Percentiles rank a stretch among this genome's conserved stretches.
Conservation (phyloP, 2,888 invertebrate species). For the Doris montereyensis region DNA sequence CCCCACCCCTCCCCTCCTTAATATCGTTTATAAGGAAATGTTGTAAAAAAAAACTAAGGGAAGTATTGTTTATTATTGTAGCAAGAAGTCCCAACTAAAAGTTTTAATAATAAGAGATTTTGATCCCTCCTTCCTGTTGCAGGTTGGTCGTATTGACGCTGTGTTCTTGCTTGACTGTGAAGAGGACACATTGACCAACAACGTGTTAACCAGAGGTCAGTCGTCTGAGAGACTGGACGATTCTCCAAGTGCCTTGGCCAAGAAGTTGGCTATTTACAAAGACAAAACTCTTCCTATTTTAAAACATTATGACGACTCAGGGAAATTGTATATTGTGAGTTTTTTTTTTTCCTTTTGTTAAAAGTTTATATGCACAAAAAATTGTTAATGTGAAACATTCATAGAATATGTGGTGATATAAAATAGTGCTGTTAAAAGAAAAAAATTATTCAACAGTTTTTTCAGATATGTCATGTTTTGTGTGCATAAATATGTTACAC, state of each 20-base stretch:
- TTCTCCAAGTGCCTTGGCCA: slow-evolving; percentile 55
- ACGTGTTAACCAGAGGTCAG: slow-evolving; percentile 54
- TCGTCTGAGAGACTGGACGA: slow-evolving; percentile 51
- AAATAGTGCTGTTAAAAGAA: neutral
- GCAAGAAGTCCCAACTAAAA: too few species aligned
- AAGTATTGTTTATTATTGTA: too few species aligned
- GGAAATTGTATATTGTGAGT: slow-evolving; percentile 64
- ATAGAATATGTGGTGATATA: neutral
- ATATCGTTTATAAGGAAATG: too few species aligned
- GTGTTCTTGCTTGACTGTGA: slow-evolving; percentile 68
- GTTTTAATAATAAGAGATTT: too few species aligned
- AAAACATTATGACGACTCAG: slow-evolving; percentile 64
- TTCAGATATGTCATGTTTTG: too few species aligned
- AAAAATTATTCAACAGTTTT: too few species aligned
- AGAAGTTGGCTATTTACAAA: slow-evolving; percentile 60
- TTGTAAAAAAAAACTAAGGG: too few species aligned
- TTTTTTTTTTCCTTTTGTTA: too few species aligned
- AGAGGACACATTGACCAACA: slow-evolving; percentile 56
- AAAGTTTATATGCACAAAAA: neutral
- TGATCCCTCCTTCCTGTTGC: too few species aligned
- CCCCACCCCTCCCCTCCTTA: too few species aligned
- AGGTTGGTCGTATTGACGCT: slow-evolving; percentile 62
- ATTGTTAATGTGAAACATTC: neutral
- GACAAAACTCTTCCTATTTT: slow-evolving; percentile 65
- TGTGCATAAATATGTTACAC: too few species aligned